Percentiles rank a stretch among this genome's conserved stretches.
phyloP scores from a whole-genome alignment of 2,888 invertebrate genomes.

The Drepanosiphum platanoidis region DNA sequence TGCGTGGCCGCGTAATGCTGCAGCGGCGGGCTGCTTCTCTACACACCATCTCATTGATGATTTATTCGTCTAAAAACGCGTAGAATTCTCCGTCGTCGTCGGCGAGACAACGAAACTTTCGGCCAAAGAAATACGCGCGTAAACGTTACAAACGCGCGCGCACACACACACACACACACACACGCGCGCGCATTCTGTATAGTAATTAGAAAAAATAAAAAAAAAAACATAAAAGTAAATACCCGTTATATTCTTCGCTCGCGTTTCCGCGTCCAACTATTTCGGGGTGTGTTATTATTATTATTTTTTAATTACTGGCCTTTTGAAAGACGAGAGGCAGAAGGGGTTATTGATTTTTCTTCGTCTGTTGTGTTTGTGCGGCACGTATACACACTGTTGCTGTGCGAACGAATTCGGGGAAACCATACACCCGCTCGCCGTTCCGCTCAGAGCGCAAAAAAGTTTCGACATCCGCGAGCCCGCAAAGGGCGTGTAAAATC shows the following conservation, averaged over 20 bases:
- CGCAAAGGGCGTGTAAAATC: constrained; percentile 19
- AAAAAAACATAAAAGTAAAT: not conserved
- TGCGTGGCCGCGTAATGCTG: no score
- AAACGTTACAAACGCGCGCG: not conserved
- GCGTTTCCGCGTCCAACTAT: not conserved
- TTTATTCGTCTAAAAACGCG: not conserved
- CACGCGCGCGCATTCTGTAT: not conserved
- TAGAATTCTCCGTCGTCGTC: not conserved
- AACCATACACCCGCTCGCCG: no score
- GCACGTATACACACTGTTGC: no score
- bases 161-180: no score
- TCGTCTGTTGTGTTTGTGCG: constrained; percentile 46
- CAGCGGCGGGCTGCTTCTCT: no score
- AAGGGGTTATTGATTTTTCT: constrained; percentile 54
- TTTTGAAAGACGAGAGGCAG: constrained; percentile 32
- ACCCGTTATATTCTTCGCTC: not conserved
- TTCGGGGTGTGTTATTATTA: constrained; percentile 15
- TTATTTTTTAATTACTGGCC: constrained; percentile 46
- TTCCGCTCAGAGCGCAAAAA: not conserved
- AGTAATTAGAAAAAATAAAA: not conserved
- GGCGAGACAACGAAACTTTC: not conserved
- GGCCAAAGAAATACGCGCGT: not conserved
- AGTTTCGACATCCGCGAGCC: constrained; percentile 16
- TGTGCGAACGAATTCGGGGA: constrained; percentile 36
- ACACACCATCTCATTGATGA: not conserved